Percentiles rank a stretch among this genome's conserved stretches.
Conservation (phyloP, 2,888 invertebrate genomes). For the Eurytoma californica region DNA sequence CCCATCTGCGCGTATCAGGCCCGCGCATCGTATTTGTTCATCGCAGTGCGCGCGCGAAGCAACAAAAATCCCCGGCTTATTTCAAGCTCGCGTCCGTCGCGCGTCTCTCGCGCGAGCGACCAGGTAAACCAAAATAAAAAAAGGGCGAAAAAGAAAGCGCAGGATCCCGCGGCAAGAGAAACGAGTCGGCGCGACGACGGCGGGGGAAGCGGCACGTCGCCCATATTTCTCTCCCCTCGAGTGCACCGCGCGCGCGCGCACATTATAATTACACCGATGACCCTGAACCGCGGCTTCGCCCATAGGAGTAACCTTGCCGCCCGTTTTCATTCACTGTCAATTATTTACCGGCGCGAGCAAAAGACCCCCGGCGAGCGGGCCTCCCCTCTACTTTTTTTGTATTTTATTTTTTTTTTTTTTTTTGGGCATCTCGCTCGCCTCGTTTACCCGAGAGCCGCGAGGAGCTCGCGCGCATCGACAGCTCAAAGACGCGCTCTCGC, state of each 20-base stretch:
- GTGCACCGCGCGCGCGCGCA: constrained; percentile 9
- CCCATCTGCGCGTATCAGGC: background rate
- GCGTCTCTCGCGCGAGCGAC: background rate
- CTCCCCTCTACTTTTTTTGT: constrained; percentile 8
- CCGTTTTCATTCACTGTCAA: constrained; percentile 59
- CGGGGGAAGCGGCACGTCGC: constrained; percentile 51
- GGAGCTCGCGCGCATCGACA: constrained; percentile 38
- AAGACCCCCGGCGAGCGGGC: constrained; percentile 53
- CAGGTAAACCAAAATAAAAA: background rate
- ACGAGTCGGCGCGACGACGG: constrained; percentile 1
- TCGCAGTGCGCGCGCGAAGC: background rate
- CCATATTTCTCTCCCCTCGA: constrained; percentile 47
- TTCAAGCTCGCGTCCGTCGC: constrained; percentile 7
- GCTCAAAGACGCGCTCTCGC: constrained; percentile 18
- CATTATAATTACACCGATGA: constrained; percentile 54
- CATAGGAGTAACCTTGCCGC: constrained; percentile 36
- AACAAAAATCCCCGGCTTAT: constrained; percentile 38
- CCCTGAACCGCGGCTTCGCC: constrained; percentile 47
- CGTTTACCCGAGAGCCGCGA: background rate
- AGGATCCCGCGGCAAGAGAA: constrained; percentile 13
- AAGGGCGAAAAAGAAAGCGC: constrained; percentile 8
- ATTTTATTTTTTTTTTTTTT: background rate
- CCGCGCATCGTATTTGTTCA: constrained; percentile 15
- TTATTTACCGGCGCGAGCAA: constrained; percentile 59
- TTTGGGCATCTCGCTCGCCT: background rate